Base-by-base conservation (phyloP, 2,113 vertebrate species). In the Engystomops pustulosus region DNA sequence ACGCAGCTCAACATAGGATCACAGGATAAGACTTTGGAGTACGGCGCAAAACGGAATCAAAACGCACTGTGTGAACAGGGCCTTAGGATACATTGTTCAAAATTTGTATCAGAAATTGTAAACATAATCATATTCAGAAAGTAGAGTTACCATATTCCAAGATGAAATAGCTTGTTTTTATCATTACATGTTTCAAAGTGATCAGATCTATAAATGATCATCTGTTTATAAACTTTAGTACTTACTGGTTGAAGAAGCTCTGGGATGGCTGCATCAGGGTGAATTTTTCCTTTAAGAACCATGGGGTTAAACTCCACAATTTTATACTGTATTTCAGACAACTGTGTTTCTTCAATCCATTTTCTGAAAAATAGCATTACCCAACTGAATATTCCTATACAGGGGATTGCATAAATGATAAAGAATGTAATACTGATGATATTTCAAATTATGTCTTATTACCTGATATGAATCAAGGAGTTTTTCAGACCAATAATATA, bases 191-290 rank as follows among this genome's bases (percentile, higher is more conserved):
- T 53, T n/a, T 53, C 1, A 41, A 41, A 41, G n/a, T n/a, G n/a
- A n/a, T n/a, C n/a, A n/a, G n/a, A n/a, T n/a, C n/a, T n/a, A n/a
- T n/a, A n/a, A n/a, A n/a, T n/a, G n/a, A n/a, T n/a, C n/a, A n/a
- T 32, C 6, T 67, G 1, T 34, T 72, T 2, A 14, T 15, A 27
- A 65, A 25, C 23, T 67, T 53, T 86, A 41, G 38, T 41, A 95
- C 97, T 97, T 88, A 99, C 98, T 32, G 97, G 98, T 80, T 98
- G 97, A 11, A 99, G 91, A 38, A 99, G 89, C n/a, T 99, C 97
- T 2, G 98, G 98, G 47, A 96, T 92, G 0, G 96, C 91, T 0
- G 97, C 94, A 82, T 97, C 96, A 14, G 95, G 96, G 87, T 96
- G 95, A 85, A 99, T 95, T 91, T 98, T 99, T 80, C 96, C 96